A percentile compares a stretch with the other conserved stretches of the same genome.
phyloP scores from a whole-genome alignment of 2,888 invertebrate genomes.

The Caenorhabditis angaria region DNA sequence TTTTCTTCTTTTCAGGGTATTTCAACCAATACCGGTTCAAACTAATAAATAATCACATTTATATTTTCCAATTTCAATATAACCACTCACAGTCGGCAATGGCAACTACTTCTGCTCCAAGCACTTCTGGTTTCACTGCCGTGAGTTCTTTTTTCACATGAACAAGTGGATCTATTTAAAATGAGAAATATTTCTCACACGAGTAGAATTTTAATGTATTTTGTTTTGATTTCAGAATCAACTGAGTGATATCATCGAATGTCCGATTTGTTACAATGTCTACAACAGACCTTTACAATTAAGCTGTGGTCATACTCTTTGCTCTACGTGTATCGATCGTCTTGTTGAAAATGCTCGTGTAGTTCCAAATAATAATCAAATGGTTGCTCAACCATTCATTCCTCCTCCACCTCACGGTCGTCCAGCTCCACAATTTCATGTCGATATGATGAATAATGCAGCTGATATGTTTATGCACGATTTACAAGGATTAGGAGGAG shows the following conservation, averaged over 20 bases:
- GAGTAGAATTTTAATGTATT: neutral
- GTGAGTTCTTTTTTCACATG: slow-evolving; percentile 1
- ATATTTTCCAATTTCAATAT: no score
- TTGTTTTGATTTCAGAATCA: slow-evolving; percentile 18
- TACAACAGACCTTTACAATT: slow-evolving; percentile 51
- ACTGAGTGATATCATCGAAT: slow-evolving; percentile 42
- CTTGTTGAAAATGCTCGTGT: slow-evolving; percentile 25
- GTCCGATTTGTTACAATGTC: slow-evolving; percentile 52
- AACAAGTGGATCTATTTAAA: no score
- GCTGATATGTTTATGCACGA: neutral
- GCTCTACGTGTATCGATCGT: slow-evolving; percentile 36
- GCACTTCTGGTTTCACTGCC: neutral
- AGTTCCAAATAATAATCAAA: neutral
- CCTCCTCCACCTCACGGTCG: no score
- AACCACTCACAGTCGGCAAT: no score
- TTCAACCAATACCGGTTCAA: slow-evolving; percentile 2
- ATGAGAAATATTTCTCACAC: neutral
- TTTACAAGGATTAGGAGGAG: neutral
- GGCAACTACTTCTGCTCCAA: neutral
- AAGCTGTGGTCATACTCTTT: slow-evolving; percentile 50
- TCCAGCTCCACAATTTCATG: slow-evolving; percentile 13
- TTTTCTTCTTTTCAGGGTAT: neutral
- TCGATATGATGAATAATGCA: slow-evolving; percentile 3
- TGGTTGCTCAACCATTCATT: neutral
- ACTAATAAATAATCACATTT: no score